phyloP scores from a whole-genome alignment of 2,888 invertebrate genomes.

The Drosophila subquinaria region DNA sequence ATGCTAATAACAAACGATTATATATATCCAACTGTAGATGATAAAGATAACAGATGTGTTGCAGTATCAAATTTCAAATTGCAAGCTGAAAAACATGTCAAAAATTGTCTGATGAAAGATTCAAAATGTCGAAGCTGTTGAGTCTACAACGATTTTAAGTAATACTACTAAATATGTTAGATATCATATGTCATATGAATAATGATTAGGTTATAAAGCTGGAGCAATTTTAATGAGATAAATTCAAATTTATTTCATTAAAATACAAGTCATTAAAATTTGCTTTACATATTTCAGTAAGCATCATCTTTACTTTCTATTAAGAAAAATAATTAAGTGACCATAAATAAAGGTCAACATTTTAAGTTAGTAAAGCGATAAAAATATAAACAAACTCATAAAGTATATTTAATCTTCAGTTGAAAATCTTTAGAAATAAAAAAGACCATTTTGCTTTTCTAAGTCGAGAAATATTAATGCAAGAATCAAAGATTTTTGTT shows the following conservation, averaged over 20 bases:
- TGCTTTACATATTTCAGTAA: too few species aligned
- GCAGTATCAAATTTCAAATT: conserved; percentile 2
- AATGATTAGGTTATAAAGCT: neutral
- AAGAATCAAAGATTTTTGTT: too few species aligned
- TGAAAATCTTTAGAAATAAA: too few species aligned
- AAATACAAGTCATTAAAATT: too few species aligned
- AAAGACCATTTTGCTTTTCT: too few species aligned
- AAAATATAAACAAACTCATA: too few species aligned
- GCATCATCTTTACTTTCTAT: too few species aligned
- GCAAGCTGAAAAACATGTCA: neutral
- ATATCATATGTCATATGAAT: conserved; percentile 1
- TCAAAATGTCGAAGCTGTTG: neutral
- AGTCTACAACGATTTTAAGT: neutral
- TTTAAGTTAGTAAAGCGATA: too few species aligned
- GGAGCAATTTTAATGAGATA: neutral
- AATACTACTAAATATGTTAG: neutral
- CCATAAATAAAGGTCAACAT: too few species aligned
- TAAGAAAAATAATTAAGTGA: too few species aligned
- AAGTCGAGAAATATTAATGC: too few species aligned
- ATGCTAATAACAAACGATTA: conserved; percentile 21
- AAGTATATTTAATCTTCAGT: too few species aligned
- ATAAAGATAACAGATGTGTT: neutral
- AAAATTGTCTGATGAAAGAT: neutral
- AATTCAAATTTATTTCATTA: neutral
- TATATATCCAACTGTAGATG: neutral